Conservation (phyloP, 1,140 invertebrate species). For the Achroia grisella region DNA sequence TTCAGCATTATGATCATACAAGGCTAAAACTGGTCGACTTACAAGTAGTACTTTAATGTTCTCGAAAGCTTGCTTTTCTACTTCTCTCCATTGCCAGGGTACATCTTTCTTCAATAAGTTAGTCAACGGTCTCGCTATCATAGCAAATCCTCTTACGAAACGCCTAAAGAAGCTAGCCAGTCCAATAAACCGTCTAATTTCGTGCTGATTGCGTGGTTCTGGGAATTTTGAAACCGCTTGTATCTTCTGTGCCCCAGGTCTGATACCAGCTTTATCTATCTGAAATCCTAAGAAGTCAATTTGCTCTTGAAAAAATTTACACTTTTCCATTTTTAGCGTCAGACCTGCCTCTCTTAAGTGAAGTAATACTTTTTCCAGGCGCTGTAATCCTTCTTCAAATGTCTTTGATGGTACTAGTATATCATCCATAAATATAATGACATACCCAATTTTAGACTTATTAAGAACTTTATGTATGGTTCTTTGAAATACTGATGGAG, state of each 20-base stretch:
- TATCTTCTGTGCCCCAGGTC: background rate
- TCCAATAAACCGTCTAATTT: constrained; percentile 12
- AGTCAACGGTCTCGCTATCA: constrained; percentile 33
- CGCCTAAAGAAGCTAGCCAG: constrained; percentile 35
- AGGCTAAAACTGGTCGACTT: constrained; percentile 24
- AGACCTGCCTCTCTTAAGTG: background rate
- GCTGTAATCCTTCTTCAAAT: background rate
- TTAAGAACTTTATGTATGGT: background rate
- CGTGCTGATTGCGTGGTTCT: background rate
- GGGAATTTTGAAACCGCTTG: background rate
- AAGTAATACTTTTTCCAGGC: background rate
- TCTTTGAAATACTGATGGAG: background rate
- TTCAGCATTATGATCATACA: constrained; percentile 22
- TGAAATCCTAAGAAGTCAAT: background rate
- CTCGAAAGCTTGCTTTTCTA: constrained; percentile 26
- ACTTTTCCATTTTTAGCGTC: background rate
- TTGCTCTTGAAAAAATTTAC: background rate
- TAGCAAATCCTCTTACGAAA: constrained; percentile 39
- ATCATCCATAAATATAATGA: background rate
- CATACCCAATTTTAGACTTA: background rate
- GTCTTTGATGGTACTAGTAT: background rate
- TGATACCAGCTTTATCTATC: background rate
- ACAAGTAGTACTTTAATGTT: constrained; percentile 11
- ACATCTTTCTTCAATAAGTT: constrained; percentile 34
- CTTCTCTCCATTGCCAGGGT: constrained; percentile 30